phyloP scores from a whole-genome alignment of 1,140 invertebrate species.

The Macrocentrus cingulum region DNA sequence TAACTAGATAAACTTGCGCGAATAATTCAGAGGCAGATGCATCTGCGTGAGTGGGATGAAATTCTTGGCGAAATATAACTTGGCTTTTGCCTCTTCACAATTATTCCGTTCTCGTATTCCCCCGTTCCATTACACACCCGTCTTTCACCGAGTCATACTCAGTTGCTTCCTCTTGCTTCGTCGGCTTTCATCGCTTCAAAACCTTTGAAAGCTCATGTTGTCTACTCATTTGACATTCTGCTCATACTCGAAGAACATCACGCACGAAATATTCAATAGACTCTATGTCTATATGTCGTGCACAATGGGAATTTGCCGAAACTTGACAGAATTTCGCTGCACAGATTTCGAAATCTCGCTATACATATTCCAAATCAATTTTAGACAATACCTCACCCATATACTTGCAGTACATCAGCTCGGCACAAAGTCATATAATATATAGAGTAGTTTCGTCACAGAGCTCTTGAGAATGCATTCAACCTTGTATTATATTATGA shows the following conservation, averaged over 20 bases:
- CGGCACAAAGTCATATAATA: no score
- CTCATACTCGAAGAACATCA: slow-evolving; percentile 1
- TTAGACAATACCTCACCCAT: no score
- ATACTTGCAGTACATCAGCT: no score
- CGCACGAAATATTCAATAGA: slow-evolving; percentile 10
- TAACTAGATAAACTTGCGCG: neutral
- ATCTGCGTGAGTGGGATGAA: no score
- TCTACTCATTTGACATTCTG: slow-evolving; percentile 11
- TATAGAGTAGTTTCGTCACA: no score
- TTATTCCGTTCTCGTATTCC: slow-evolving; percentile 8
- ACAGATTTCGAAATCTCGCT: no score
- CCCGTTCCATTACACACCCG: slow-evolving; percentile 6
- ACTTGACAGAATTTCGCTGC: no score
- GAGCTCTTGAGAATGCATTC: no score
- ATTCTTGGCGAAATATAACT: slow-evolving; percentile 6
- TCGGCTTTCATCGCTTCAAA: neutral
- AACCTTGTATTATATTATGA: no score
- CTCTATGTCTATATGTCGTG: neutral
- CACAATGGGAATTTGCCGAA: neutral
- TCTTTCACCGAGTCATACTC: slow-evolving; percentile 1
- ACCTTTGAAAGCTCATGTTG: slow-evolving; percentile 9
- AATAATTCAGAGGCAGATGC: slow-evolving; percentile 10
- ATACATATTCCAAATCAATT: no score
- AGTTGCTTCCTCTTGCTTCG: neutral
- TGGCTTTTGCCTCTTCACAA: slow-evolving; percentile 3